These are phyloP conservation scores for Drosophila sproati DNA, from an alignment of 1,140 invertebrate species.

Conservation along the genomic window DNA sequence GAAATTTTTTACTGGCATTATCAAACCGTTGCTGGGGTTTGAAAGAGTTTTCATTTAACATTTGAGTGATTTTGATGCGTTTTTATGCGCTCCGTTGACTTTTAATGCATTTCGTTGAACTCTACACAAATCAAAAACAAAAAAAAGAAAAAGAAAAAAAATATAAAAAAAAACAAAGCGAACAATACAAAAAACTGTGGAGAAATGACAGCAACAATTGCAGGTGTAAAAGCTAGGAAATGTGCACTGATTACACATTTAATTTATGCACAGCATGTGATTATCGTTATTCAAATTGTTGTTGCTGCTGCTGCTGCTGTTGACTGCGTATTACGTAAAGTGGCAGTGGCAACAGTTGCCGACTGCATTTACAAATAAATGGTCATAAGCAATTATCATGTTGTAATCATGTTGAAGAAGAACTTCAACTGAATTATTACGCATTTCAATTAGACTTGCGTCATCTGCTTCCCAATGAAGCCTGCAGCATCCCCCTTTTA, in stretches of 20 bases:
- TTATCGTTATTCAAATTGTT: neutral
- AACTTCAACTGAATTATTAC: slow-evolving; percentile 45
- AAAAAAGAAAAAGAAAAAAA: slow-evolving; percentile 15
- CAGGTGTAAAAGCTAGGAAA: slow-evolving; percentile 54
- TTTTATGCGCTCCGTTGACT: slow-evolving; percentile 58
- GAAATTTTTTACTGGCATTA: slow-evolving; percentile 25
- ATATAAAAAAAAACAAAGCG: neutral
- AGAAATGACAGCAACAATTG: slow-evolving; percentile 12
- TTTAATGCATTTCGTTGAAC: slow-evolving; percentile 50
- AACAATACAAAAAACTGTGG: slow-evolving; percentile 10
- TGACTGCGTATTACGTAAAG: slow-evolving; percentile 13
- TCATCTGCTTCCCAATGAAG: slow-evolving; percentile 35
- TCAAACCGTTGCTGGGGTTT: slow-evolving; percentile 8
- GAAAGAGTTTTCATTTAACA: slow-evolving; percentile 49
- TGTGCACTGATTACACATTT: slow-evolving; percentile 55
- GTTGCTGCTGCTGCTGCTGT: neutral
- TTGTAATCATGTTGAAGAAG: slow-evolving; percentile 38
- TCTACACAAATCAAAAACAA: slow-evolving; percentile 12
- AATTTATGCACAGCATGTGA: slow-evolving; percentile 46
- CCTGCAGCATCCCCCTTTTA: neutral
- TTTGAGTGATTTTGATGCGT: slow-evolving; percentile 66
- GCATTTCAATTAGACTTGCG: slow-evolving; percentile 59
- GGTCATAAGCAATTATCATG: slow-evolving; percentile 53
- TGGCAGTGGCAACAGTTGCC: slow-evolving; percentile 17
- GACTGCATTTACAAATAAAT: slow-evolving; percentile 14